phyloP scores from a whole-genome alignment of 1,140 invertebrate genomes.

The Pogonus chalceus region DNA sequence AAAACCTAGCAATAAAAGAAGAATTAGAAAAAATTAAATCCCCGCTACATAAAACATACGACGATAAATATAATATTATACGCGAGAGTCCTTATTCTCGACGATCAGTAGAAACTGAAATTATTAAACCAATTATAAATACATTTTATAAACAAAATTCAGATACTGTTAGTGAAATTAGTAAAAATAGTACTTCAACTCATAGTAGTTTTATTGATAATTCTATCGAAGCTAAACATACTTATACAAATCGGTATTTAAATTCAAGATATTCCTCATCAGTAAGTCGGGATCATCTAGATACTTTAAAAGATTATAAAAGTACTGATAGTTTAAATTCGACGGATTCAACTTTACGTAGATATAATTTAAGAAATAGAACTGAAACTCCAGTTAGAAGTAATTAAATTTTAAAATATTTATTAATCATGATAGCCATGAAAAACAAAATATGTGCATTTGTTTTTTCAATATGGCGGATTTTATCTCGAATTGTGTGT shows the following conservation, averaged over 20 bases:
- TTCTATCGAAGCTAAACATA: slow-evolving; percentile 19
- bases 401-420: too few species aligned
- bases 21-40: background rate
- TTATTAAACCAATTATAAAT: slow-evolving; percentile 9
- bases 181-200: background rate
- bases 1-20: background rate
- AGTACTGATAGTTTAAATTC: background rate
- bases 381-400: background rate
- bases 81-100: background rate
- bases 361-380: background rate
- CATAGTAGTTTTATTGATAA: background rate
- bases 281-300: background rate
- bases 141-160: background rate
- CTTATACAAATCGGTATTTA: background rate
- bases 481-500: too few species aligned
- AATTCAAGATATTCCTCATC: background rate
- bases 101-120: background rate
- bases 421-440: too few species aligned
- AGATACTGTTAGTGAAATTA: background rate
- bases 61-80: background rate
- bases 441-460: too few species aligned
- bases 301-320: background rate
- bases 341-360: background rate
- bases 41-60: background rate
- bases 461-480: too few species aligned